Evolutionary conservation across 1,140 invertebrate species (phyloP).

Genomic region (Drosophila burlai): DNA sequence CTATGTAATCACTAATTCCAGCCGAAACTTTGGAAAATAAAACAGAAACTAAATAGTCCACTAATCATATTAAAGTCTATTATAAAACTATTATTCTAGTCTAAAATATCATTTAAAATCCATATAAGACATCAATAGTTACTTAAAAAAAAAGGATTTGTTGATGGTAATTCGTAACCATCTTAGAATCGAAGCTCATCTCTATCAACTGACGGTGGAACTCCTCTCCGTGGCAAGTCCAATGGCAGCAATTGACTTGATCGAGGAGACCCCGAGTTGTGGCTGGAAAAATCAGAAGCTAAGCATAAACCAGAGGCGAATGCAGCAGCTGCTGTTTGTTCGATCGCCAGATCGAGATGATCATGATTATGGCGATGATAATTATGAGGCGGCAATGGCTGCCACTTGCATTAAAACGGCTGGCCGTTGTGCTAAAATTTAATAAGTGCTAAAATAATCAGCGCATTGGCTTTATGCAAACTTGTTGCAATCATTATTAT

Average conservation of each 20-base stretch:
- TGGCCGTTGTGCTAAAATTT: constrained; percentile 69
- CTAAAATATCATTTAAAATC: no score
- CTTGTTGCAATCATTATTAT: constrained; percentile 61
- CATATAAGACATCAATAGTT: no score
- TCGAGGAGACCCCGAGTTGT: constrained; percentile 44
- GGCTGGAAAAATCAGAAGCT: constrained; percentile 56
- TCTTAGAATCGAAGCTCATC: constrained; percentile 13
- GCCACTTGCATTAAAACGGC: constrained; percentile 14
- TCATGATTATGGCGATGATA: constrained; percentile 51
- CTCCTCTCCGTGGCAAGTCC: constrained; percentile 18
- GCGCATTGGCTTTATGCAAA: constrained; percentile 71
- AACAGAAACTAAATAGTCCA: no score
- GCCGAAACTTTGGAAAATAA: no score
- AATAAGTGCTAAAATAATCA: constrained; percentile 83
- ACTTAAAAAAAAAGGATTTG: no score
- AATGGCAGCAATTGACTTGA: constrained; percentile 57
- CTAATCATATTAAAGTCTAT: no score
- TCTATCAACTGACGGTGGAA: constrained; percentile 19
- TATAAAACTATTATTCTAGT: no score
- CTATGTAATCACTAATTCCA: no score
- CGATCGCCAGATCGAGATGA: constrained; percentile 53
- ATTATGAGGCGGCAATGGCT: constrained; percentile 44
- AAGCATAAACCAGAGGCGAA: constrained; percentile 24
- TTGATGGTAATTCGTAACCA: not conserved
- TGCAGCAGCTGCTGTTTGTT: constrained; percentile 50